phyloP scores from a whole-genome alignment of 2,797 vertebrate genomes.

The Chanos chanos region DNA sequence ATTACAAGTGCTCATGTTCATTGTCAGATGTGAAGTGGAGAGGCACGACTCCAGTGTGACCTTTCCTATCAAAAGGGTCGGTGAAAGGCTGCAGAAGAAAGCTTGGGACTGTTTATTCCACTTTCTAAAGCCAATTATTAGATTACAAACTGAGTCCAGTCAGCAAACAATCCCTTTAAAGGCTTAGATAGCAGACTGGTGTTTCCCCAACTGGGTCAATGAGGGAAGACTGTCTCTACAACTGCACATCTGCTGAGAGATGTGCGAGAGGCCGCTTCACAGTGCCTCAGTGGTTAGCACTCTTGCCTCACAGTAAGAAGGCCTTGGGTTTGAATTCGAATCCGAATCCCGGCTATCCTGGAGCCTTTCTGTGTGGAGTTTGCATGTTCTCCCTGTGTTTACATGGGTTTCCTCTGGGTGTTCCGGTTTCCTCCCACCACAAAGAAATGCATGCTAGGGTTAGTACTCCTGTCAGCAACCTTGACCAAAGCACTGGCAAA shows the following conservation, averaged over 20 bases:
- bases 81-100: constrained; percentile 17
- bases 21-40: neutral
- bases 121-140: constrained; percentile 40
- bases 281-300: too few species aligned
- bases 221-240: neutral
- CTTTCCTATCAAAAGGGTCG: constrained; percentile 4
- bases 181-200: constrained; percentile 2
- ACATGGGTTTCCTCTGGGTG: too few species aligned
- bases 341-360: too few species aligned
- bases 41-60: neutral
- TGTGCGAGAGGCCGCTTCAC: too few species aligned
- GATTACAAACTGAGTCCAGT: constrained; percentile 6
- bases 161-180: constrained; percentile 29
- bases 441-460: too few species aligned
- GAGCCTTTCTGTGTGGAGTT: too few species aligned
- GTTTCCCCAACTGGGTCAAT: neutral
- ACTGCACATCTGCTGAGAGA: neutral
- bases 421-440: too few species aligned
- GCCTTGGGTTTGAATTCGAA: too few species aligned
- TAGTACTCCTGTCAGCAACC: too few species aligned
- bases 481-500: too few species aligned
- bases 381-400: too few species aligned
- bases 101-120: constrained; percentile 19
- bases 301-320: too few species aligned
- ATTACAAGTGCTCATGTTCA: neutral